Evolutionary conservation across 2,113 vertebrate genomes (phyloP).

Genomic region (Clarias macrocephalus): DNA sequence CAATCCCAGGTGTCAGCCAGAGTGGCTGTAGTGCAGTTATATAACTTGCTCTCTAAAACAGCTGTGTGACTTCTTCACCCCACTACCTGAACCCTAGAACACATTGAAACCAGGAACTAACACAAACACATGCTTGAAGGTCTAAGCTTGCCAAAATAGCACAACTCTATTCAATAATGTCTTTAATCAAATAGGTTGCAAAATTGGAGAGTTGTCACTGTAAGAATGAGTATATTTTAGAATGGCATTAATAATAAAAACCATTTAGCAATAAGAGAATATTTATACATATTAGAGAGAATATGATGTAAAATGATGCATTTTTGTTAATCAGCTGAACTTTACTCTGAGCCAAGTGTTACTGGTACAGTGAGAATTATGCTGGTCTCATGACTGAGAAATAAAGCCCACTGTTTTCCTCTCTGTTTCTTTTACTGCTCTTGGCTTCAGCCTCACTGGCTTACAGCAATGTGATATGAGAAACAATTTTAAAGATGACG

Average conservation of each 20-base stretch:
- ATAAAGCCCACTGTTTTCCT: slow-evolving; percentile 63
- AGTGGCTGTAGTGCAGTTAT: slow-evolving; percentile 42
- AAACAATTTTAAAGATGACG: slow-evolving; percentile 58
- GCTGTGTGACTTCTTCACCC: slow-evolving; percentile 38
- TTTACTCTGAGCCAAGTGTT: slow-evolving; percentile 54
- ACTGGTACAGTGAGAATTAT: slow-evolving; percentile 64
- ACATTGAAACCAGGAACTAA: slow-evolving; percentile 30
- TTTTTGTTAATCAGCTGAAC: slow-evolving; percentile 63
- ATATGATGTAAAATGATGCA: slow-evolving; percentile 20
- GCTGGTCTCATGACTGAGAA: slow-evolving; percentile 73
- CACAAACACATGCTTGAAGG: background rate
- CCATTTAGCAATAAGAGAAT: background rate
- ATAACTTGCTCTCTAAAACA: slow-evolving; percentile 51
- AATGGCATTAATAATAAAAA: background rate
- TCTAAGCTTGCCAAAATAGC: background rate
- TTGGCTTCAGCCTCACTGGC: slow-evolving; percentile 53
- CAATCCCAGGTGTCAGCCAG: slow-evolving; percentile 48
- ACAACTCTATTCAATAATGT: background rate
- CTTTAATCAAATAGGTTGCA: background rate
- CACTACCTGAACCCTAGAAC: slow-evolving; percentile 35
- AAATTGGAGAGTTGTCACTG: background rate
- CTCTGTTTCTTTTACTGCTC: slow-evolving; percentile 58
- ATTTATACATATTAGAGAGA: slow-evolving; percentile 14
- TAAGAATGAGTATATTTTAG: background rate
- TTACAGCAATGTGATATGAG: slow-evolving; percentile 61